Conservation (phyloP, 2,797 vertebrate genomes). For the Aldrovandia affinis region DNA sequence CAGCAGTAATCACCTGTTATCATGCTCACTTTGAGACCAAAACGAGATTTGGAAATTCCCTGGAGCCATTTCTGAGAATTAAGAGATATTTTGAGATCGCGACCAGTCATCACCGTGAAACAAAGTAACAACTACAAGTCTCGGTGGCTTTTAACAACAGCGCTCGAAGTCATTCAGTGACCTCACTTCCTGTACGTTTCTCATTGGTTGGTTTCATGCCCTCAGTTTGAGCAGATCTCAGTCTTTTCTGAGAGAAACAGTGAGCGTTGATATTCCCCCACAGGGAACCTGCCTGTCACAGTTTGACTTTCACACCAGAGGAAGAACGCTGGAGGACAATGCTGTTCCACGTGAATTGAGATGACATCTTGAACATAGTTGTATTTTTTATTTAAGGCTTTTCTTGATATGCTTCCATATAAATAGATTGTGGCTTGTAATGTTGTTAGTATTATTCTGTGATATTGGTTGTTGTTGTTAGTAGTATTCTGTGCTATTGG, state of each 20-base stretch:
- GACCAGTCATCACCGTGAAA: neutral
- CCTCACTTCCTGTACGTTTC: neutral
- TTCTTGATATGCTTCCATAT: neutral
- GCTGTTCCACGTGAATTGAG: neutral
- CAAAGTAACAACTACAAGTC: neutral
- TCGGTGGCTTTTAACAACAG: neutral
- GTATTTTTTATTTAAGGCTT: neutral
- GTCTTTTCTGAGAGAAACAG: neutral
- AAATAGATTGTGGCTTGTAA: neutral
- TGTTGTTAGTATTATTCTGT: neutral
- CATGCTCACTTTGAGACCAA: neutral
- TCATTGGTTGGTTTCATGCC: neutral
- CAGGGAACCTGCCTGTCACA: neutral
- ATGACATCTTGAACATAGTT: neutral
- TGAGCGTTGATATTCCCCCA: neutral
- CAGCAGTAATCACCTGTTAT: neutral
- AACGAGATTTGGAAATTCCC: no score
- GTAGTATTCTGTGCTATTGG: neutral
- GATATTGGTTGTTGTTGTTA: neutral
- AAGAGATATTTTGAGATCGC: no score
- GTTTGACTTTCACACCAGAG: no score
- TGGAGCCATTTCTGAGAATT: neutral
- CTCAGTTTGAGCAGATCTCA: neutral
- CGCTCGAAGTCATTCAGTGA: neutral
- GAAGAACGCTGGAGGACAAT: neutral